Conservation (phyloP, 2,888 invertebrate genomes). For the Sussaba pulchella region DNA sequence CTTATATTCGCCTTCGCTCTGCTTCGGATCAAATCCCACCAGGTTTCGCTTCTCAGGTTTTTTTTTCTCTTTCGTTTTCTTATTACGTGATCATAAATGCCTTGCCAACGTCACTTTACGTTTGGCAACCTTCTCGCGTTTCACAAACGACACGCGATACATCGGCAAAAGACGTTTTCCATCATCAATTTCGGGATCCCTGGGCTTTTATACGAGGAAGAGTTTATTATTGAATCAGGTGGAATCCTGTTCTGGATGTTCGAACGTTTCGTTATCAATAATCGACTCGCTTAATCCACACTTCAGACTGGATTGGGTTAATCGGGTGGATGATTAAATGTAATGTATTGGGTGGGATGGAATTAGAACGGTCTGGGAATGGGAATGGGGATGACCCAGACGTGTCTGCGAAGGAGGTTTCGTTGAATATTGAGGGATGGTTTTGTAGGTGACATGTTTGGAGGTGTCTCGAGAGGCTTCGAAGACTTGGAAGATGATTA, state of each 20-base stretch:
- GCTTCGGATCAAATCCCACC: not conserved
- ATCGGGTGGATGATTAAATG: not conserved
- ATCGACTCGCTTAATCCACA: not conserved
- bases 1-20: not conserved
- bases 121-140: conserved; percentile 8
- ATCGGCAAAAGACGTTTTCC: conserved; percentile 1
- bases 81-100: conserved; percentile 73
- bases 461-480: too few species aligned
- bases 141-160: conserved; percentile 7
- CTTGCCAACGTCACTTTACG: conserved; percentile 13
- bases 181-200: not conserved
- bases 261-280: not conserved
- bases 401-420: not conserved
- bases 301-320: not conserved
- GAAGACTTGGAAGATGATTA: too few species aligned
- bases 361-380: conserved; percentile 2
- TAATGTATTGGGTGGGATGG: not conserved
- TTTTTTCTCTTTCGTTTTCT: conserved; percentile 26
- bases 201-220: not conserved
- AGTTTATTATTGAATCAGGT: not conserved
- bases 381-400: not conserved
- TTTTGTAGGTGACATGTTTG: not conserved
- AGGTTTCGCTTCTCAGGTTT: conserved; percentile 6
- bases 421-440: not conserved
- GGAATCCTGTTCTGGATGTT: not conserved